phyloP scores from a whole-genome alignment of 2,888 invertebrate genomes.

The Kryphioiulus occultus region DNA sequence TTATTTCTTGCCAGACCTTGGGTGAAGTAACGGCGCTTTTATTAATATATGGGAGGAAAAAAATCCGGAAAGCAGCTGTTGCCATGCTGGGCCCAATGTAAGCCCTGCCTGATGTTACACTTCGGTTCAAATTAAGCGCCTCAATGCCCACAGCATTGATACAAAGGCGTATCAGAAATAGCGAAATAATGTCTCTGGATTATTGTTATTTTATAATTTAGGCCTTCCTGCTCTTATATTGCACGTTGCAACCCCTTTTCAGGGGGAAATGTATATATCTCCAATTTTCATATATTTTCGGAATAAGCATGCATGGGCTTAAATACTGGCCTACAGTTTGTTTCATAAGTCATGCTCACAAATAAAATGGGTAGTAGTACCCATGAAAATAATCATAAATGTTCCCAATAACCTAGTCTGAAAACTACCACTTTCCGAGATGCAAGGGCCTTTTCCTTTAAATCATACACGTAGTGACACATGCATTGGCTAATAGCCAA shows the following conservation, averaged over 20 bases:
- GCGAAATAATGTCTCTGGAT: neutral
- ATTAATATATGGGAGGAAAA: neutral
- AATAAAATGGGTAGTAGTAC: too few species aligned
- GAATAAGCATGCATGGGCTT: neutral
- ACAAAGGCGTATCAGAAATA: constrained; percentile 1
- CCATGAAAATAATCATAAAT: too few species aligned
- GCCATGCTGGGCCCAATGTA: neutral
- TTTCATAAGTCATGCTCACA: too few species aligned
- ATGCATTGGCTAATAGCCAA: too few species aligned
- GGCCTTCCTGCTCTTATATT: too few species aligned
- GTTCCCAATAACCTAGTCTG: too few species aligned
- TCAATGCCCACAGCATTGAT: constrained; percentile 22
- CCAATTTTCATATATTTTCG: too few species aligned
- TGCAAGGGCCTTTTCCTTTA: too few species aligned
- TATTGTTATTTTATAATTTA: neutral
- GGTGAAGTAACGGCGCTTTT: constrained; percentile 17
- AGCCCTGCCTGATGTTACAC: constrained; percentile 6
- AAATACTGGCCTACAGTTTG: neutral
- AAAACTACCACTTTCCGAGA: too few species aligned
- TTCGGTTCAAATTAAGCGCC: constrained; percentile 17
- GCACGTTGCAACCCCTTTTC: neutral
- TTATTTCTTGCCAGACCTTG: constrained; percentile 12
- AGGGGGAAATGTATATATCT: neutral
- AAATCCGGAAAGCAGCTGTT: neutral
- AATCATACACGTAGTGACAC: too few species aligned